Base-by-base conservation (phyloP, 30 jellyfish, hydroid and myxozoan species). In the Clytia hemisphaerica region DNA sequence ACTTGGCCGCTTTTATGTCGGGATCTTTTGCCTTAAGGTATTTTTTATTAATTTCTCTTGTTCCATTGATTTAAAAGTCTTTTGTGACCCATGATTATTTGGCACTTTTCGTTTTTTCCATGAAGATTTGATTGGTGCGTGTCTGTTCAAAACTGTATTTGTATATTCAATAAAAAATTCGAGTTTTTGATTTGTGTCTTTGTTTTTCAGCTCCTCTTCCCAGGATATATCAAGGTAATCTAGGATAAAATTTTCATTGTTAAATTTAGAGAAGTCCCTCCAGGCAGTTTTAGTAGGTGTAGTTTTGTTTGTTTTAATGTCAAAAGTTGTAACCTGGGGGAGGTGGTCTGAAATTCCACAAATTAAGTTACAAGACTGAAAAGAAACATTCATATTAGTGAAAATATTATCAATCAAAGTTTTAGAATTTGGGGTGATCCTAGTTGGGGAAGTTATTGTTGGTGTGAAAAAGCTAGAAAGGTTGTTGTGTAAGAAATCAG, bases 71-170 rank as follows among this genome's bases (percentile, higher is more conserved):
- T 63, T 18, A 44, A 63, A 63, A 37, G n/a, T 62, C 77, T 33
- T 24, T 36, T 37, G 77, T 63, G 37, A 63, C 16, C 77, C 77
- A 63, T 12, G 77, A 45, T 38, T 63, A 37, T 37, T 4, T 36
- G 19, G 77, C 28, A 37, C 45, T 31, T 26, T 33, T n/a, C 28
- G 50, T 38, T 63, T 63, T 44, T 40, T 63, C 27, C 62, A 35
- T 38, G 45, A 24, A n/a, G 19, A 26, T 63, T 37, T 63, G 22
- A 35, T 9, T 38, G 77, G 77, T 24, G 60, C 77, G 34, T 63
- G 77, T 63, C 45, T 63, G 60, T 63, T 38, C 26, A 63, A 37
- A 6, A 49, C 63, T 16, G 63, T 49, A 6, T 49, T 6, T 28
- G 25, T n/a, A 49, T 16, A 16, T 49, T 49, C 5, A n/a, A 49